Evolutionary conservation across 2,113 vertebrate genomes (phyloP).

Genomic region (Rhinoderma darwinii): DNA sequence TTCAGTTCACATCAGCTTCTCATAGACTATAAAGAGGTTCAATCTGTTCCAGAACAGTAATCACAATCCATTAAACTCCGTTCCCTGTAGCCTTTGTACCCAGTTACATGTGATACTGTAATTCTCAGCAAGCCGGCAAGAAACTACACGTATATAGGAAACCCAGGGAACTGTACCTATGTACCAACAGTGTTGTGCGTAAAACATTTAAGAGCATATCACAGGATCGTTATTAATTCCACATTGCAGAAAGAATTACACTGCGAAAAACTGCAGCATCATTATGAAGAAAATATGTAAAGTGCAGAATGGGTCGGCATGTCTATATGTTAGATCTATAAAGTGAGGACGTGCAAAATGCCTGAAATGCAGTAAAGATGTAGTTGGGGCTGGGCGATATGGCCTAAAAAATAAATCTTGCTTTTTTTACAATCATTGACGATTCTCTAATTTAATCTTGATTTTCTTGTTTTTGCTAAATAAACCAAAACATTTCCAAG

Average conservation of each 20-base stretch:
- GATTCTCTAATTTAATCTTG: too few species aligned
- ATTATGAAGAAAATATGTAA: not conserved
- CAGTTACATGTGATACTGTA: slow-evolving; percentile 72
- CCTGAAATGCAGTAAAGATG: too few species aligned
- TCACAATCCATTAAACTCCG: slow-evolving; percentile 87
- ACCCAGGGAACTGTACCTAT: not conserved
- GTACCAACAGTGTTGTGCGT: not conserved
- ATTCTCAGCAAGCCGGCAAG: slow-evolving; percentile 63
- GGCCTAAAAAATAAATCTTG: too few species aligned
- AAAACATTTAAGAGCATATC: not conserved
- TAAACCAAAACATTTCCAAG: too few species aligned
- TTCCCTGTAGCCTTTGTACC: slow-evolving; percentile 86
- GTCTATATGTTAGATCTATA: not conserved
- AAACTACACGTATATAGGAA: slow-evolving; percentile 45
- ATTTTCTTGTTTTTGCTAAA: too few species aligned
- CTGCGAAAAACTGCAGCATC: not conserved
- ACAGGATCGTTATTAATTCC: not conserved
- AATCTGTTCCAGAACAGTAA: slow-evolving; percentile 92
- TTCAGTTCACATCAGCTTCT: slow-evolving; percentile 86
- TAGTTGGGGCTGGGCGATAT: too few species aligned
- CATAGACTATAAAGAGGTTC: slow-evolving; percentile 80
- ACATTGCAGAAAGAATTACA: not conserved
- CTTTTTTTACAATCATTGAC: too few species aligned
- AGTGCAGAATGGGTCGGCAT: not conserved
- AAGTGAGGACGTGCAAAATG: too few species aligned